Base-by-base conservation (phyloP, 2,888 invertebrate species). In the Tanaodytes sp. region DNA sequence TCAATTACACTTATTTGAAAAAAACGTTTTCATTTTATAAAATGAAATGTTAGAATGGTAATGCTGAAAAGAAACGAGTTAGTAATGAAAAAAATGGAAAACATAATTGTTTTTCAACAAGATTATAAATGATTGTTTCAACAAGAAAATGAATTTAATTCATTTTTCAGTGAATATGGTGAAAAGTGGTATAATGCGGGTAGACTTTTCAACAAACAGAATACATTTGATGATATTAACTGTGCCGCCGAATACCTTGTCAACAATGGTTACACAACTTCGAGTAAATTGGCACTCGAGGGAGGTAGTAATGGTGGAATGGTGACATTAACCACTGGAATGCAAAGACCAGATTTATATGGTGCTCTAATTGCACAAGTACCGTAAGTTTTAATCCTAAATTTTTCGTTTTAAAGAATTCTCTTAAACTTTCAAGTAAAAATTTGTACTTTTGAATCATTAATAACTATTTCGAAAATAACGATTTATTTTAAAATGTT, bases 241-340 rank as follows among this genome's bases (percentile, higher is more conserved):
- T 88, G 90, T 55, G 97, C 97, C 1, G 98, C 95, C 0, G 92
- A 97, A 85, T 96, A 93, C 87, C 89, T 98, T 40, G 89, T 96
- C 18, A 81, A 87, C 4, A 89, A 94, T 75, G 89, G 91, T n/a
- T 96, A 95, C 86, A 96, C 97, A 0, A 87, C 84, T 18, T 87
- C 91, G 8, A 85, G 88, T 52, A 93, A 92, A 82, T 83, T 98
- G 69, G 91, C 92, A 11, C 96, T 96, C 76, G 93, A 96, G 85
- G 99, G 99, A 14, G 97, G 94, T 18, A 98, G 97, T 52, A 99
- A 99, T 87, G 98, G 99, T 0, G 99, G 99, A 0, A 89, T 98
- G 55, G 87, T 98, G n/a, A 94, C 98, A 9, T 97, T 93, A 2
- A 97, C 97, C 11, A 96, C 96, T 82, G 90, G 93, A 73, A 98